A percentile compares a stretch with the other conserved stretches of the same genome.
These are phyloP conservation scores for Acrocephalus kingi DNA, from an alignment of 2,113 vertebrate genomes.

Conservation along the genomic window DNA sequence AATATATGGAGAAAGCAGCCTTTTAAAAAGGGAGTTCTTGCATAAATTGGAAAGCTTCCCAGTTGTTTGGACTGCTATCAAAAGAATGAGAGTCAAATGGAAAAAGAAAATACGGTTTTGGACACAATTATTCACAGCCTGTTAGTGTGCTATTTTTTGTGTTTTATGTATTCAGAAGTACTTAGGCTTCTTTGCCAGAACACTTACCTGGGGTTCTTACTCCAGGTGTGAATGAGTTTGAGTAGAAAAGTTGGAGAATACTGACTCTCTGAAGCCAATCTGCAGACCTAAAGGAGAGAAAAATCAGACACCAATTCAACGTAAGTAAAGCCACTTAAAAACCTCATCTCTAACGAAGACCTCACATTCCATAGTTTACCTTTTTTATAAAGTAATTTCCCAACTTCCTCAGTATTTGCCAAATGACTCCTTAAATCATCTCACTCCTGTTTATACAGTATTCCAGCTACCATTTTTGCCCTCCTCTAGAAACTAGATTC, in stretches of 20 bases:
- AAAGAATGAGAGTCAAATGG: neutral
- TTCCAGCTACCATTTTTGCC: neutral
- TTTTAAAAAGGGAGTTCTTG: neutral
- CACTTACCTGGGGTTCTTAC: conserved; percentile 86
- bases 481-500: neutral
- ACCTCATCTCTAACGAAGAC: neutral
- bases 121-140: neutral
- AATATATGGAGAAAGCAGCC: neutral
- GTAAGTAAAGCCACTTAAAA: neutral
- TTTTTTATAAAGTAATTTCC: neutral
- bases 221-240: conserved; percentile 91
- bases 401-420: neutral
- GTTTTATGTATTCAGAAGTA: neutral
- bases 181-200: neutral
- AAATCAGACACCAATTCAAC: neutral
- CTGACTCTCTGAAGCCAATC: conserved; percentile 87
- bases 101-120: neutral
- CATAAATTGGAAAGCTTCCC: neutral
- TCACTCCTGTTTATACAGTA: neutral
- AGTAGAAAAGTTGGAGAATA: conserved; percentile 93
- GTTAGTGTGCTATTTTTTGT: neutral
- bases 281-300: conserved; percentile 77
- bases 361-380: neutral
- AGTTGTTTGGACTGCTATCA: neutral
- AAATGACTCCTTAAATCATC: neutral